Percentiles rank a stretch among this genome's conserved stretches.
phyloP scores from a whole-genome alignment of 2,888 invertebrate genomes.

The Stenoptilia bipunctidactyla region DNA sequence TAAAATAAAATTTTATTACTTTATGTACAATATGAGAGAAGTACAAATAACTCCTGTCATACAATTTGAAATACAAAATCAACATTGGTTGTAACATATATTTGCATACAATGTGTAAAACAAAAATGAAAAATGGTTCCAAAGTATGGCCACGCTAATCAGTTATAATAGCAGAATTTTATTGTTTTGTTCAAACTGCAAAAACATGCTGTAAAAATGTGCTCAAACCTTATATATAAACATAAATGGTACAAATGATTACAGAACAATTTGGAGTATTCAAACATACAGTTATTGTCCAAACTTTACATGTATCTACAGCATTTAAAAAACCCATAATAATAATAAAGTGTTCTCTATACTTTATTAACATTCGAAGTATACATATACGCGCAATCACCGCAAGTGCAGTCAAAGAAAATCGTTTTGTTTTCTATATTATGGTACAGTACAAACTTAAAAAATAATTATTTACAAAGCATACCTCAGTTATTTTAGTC shows the following conservation, averaged over 20 bases:
- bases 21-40: conserved; percentile 60
- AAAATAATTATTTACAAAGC: conserved; percentile 63
- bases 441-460: conserved; percentile 62
- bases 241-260: conserved; percentile 15
- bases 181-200: too few species aligned
- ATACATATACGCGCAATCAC: neutral
- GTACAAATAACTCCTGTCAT: conserved; percentile 48
- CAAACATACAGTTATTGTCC: conserved; percentile 57
- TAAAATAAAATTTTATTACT: conserved; percentile 66
- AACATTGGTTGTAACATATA: conserved; percentile 29
- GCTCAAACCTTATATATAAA: conserved; percentile 1
- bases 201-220: too few species aligned
- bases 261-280: conserved; percentile 28
- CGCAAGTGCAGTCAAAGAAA: conserved; percentile 21
- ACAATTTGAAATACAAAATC: conserved; percentile 39
- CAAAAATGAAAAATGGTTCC: neutral
- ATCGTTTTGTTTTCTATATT: conserved; percentile 33
- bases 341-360: conserved; percentile 7
- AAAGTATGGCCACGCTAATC: too few species aligned
- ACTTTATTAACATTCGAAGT: neutral
- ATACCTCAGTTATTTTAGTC: conserved; percentile 32
- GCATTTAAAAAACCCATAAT: conserved; percentile 27
- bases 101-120: conserved; percentile 4
- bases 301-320: conserved; percentile 59
- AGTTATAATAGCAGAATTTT: neutral